Conservation (phyloP, 2,888 invertebrate genomes). For the Drosophila austrosaltans region DNA sequence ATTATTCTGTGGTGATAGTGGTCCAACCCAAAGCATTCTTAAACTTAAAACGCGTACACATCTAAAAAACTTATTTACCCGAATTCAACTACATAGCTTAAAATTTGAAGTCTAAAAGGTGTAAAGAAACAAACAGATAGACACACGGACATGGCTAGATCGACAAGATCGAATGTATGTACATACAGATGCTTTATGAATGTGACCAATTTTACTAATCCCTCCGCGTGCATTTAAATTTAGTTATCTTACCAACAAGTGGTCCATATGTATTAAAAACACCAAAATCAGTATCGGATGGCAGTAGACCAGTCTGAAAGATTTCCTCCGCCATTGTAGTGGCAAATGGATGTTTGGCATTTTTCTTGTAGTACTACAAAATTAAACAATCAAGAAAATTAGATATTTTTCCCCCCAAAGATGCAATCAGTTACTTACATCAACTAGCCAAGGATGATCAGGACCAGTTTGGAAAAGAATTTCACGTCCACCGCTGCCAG, state of each 20-base stretch:
- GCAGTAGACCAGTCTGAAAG: constrained; percentile 87
- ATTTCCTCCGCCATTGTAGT: constrained; percentile 86
- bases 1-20: too few species aligned
- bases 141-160: background rate
- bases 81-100: too few species aligned
- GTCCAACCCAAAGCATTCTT: too few species aligned
- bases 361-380: constrained; percentile 82
- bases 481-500: constrained; percentile 95
- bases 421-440: constrained; percentile 7
- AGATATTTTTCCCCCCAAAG: background rate
- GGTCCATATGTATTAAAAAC: constrained; percentile 86
- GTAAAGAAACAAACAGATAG: too few species aligned
- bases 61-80: too few species aligned
- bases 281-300: constrained; percentile 88
- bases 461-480: constrained; percentile 94
- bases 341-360: constrained; percentile 86
- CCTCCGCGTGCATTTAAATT: background rate
- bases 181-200: too few species aligned
- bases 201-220: too few species aligned
- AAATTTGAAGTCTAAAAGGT: too few species aligned
- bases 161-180: background rate
- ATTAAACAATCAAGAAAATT: background rate
- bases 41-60: too few species aligned
- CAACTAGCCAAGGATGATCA: constrained; percentile 87
- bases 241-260: constrained; percentile 62